Conservation (phyloP, 2,888 invertebrate genomes). For the Neoascia interrupta region DNA sequence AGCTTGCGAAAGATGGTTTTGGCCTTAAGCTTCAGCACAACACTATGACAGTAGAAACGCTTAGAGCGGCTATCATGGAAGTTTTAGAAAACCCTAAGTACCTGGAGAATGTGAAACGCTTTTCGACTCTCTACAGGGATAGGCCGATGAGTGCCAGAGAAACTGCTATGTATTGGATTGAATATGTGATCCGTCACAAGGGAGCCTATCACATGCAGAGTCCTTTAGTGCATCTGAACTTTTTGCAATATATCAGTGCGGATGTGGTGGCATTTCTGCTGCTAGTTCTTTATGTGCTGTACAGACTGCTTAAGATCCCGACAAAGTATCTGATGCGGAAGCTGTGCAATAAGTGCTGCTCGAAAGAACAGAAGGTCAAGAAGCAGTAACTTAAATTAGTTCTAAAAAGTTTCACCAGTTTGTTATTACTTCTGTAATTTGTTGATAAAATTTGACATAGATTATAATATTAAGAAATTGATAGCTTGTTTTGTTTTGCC, state of each 20-base stretch:
- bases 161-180: conserved; percentile 81
- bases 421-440: no score
- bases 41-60: conserved; percentile 59
- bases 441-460: no score
- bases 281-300: not conserved
- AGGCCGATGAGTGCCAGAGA: conserved; percentile 80
- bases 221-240: conserved; percentile 79
- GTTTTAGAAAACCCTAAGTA: conserved; percentile 71
- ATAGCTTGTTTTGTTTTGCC: no score
- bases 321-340: conserved; percentile 48
- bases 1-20: conserved; percentile 84
- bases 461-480: no score
- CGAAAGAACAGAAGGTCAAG: conserved; percentile 16
- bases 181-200: conserved; percentile 81
- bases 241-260: conserved; percentile 79
- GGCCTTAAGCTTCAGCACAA: conserved; percentile 63
- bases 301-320: not conserved
- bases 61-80: conserved; percentile 66
- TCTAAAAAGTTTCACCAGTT: no score
- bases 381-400: conserved; percentile 30
- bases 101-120: conserved; percentile 74
- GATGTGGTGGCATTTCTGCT: conserved; percentile 76
- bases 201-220: conserved; percentile 81
- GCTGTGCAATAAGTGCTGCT: not conserved
- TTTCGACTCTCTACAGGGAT: conserved; percentile 80